Percentiles rank a stretch among this genome's conserved stretches.
phyloP scores from a whole-genome alignment of 2,113 vertebrate genomes.

The Pomatostomus ruficeps region DNA sequence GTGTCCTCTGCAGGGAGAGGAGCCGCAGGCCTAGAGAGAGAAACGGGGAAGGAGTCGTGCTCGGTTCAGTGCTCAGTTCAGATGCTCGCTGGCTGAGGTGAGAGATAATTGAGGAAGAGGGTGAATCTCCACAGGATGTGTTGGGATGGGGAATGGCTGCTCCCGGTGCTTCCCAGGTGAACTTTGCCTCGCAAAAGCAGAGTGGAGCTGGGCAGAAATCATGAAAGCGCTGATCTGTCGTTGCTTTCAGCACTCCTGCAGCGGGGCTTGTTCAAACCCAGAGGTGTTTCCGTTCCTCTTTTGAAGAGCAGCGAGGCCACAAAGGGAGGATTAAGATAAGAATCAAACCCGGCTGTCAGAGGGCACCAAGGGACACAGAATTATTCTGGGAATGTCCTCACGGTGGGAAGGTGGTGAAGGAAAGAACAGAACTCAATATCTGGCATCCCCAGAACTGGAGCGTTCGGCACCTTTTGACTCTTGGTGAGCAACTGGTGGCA shows the following conservation, averaged over 20 bases:
- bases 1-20: neutral
- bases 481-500: neutral
- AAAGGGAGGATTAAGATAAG: neutral
- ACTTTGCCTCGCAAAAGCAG: neutral
- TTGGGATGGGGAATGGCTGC: neutral
- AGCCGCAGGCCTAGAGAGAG: neutral
- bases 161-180: fast-evolving
- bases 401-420: neutral
- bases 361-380: neutral
- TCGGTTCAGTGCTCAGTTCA: neutral
- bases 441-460: neutral
- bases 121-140: fast-evolving
- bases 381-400: neutral
- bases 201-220: neutral
- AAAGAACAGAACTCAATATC: neutral
- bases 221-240: fast-evolving
- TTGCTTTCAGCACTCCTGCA: neutral
- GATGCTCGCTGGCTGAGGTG: neutral
- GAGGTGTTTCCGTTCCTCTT: fast-evolving
- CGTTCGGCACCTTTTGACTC: neutral
- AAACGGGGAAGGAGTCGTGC: neutral
- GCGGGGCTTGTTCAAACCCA: neutral
- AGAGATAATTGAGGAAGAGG: neutral
- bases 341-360: neutral
- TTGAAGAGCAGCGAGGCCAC: neutral